Evolutionary conservation across 92 coral and sea anemone genomes (phyloP).

Genomic region (Epizoanthus ramosus): DNA sequence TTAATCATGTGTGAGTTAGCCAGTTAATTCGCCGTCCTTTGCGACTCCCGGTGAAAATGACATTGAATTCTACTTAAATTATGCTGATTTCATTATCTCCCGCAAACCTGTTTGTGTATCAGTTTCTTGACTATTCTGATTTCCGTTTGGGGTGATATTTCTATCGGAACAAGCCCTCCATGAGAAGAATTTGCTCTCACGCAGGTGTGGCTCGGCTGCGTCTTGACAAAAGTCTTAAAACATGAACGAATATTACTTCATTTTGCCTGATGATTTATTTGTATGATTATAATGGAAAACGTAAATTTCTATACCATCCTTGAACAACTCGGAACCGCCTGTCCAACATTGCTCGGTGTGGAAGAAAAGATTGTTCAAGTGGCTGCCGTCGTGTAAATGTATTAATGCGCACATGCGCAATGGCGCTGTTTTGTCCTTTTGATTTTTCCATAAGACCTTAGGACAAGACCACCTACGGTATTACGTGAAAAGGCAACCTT

Average conservation of each 20-base stretch:
- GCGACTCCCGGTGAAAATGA: constrained; percentile 58
- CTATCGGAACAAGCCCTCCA: constrained; percentile 56
- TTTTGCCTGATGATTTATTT: constrained; percentile 88
- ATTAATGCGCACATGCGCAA: constrained; percentile 33
- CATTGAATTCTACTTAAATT: constrained; percentile 56
- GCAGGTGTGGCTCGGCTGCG: constrained; percentile 79
- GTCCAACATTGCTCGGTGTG: constrained; percentile 47
- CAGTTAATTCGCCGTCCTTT: constrained; percentile 71
- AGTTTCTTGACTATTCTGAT: constrained; percentile 58
- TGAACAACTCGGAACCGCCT: constrained; percentile 53
- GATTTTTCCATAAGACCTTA: constrained; percentile 2
- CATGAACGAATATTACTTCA: constrained; percentile 76
- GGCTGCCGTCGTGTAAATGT: constrained; percentile 1
- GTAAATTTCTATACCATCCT: constrained; percentile 41
- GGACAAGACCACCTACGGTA: constrained; percentile 1
- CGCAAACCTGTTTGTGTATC: constrained; percentile 82
- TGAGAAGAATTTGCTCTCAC: constrained; percentile 71
- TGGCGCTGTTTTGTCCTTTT: constrained; percentile 1
- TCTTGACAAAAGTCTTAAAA: constrained; percentile 85
- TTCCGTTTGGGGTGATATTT: constrained; percentile 75
- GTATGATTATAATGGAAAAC: constrained; percentile 68
- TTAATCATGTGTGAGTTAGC: constrained; percentile 51
- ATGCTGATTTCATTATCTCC: constrained; percentile 80
- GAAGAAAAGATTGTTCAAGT: constrained; percentile 38
- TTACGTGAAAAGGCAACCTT: constrained; percentile 20